phyloP scores from a whole-genome alignment of 2,888 invertebrate genomes.

The Uropetala carovei region DNA sequence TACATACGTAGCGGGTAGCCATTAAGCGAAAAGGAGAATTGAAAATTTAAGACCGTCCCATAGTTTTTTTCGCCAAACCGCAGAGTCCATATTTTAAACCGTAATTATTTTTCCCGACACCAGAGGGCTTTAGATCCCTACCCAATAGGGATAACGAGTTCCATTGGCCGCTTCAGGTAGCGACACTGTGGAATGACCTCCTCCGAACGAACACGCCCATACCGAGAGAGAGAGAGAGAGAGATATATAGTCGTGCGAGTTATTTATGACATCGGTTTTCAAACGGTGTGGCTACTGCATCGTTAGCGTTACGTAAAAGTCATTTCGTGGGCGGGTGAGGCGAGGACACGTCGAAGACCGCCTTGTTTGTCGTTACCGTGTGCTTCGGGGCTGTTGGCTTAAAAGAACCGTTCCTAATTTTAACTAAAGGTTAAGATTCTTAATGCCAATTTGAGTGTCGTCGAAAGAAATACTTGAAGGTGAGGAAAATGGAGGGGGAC shows the following conservation, averaged over 20 bases:
- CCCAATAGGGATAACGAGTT: neutral
- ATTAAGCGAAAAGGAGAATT: neutral
- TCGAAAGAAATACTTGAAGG: no score
- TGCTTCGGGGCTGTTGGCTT: neutral
- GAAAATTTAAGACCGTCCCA: conserved; percentile 3
- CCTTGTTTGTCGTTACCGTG: neutral
- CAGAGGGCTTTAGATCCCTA: neutral
- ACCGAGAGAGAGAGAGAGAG: neutral
- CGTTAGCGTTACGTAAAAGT: neutral
- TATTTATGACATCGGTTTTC: conserved; percentile 16
- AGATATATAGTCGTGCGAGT: neutral
- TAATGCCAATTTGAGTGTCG: no score
- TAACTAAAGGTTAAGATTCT: neutral
- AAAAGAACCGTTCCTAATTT: neutral
- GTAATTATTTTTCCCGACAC: neutral
- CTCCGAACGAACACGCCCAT: neutral
- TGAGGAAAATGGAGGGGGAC: no score
- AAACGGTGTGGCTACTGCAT: conserved; percentile 20
- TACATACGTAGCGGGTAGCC: neutral
- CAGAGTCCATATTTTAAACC: conserved; percentile 23
- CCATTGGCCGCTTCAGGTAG: conserved; percentile 8
- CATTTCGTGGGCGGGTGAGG: neutral
- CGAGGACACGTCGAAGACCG: neutral
- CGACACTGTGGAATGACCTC: conserved; percentile 1
- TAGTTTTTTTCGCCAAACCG: neutral